Evolutionary conservation across 30 jellyfish, hydroid and myxozoan genomes (phyloP), one percentile per base, ranked within the genome.

Genomic region (Aurelia coerulea): DNA sequence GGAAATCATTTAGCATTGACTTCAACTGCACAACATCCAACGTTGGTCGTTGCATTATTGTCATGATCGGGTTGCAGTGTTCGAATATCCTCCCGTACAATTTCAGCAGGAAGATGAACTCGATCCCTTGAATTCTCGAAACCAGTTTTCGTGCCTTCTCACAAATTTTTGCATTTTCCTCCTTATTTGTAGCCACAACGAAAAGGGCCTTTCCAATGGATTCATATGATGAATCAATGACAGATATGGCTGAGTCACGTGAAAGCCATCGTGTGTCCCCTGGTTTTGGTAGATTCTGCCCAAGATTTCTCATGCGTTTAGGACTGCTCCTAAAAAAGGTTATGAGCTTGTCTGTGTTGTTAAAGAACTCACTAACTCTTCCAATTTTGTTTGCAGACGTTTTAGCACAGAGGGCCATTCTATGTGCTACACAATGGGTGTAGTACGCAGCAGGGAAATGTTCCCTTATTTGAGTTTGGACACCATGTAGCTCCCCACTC

Each of bases 401-500:
- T 42, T 73, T 65, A 50, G 92, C 73, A 67, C 90, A 81, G 17
- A 81, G 74, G 39, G 82, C 63, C 32, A 79, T 11, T 51, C 82
- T 73, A 52, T 73, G 90, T 18, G 80, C 80, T 37, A 79, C 80
- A 79, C 90, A 79, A 68, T 65, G 90, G 76, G 63, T 79, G 70
- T 79, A 62, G 62, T 79, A 79, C 33, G 82, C 90, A 29, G 80
- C 79, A 15, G 90, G 90, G 37, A 79, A 79, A 18, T 18, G 46
- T 37, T 37, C 46, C 46, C 53, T 42, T 5, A 67, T 34, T 67
- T 35, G 50, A 7, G 50, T 32, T 32, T 67, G 78, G 23, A 67
- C 78, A 67, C 78, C 78, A 67, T 67, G 6, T 17, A 67, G 50
- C 35, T 67, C 56, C 19, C 78, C 78, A 17, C 87, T 76, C 76